These are phyloP conservation scores for Lasiommata megera DNA, from an alignment of 2,888 invertebrate species.

Conservation along the genomic window DNA sequence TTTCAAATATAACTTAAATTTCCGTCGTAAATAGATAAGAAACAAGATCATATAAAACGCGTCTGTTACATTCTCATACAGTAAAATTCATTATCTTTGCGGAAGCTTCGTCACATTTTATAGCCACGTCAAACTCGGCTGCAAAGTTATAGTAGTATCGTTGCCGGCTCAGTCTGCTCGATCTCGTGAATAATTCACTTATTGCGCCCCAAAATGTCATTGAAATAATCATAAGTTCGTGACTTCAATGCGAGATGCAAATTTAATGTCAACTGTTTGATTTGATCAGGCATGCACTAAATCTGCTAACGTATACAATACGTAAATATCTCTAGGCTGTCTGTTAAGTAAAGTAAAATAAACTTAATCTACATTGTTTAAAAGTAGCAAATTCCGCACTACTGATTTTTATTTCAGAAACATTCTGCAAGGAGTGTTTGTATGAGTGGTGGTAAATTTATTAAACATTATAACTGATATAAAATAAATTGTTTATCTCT, in stretches of 20 bases:
- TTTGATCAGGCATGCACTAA: constrained; percentile 46
- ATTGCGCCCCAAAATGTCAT: constrained; percentile 63
- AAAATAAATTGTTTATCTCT: no score
- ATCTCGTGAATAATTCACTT: constrained; percentile 32
- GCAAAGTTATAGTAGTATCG: constrained; percentile 20
- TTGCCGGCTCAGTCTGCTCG: constrained; percentile 11
- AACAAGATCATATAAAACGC: not conserved
- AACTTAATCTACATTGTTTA: no score
- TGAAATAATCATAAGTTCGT: constrained; percentile 69
- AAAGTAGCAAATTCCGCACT: no score
- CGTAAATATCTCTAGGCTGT: no score
- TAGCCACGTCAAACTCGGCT: constrained; percentile 10
- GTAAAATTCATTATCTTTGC: constrained; percentile 1
- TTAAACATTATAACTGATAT: no score
- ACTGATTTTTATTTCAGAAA: no score
- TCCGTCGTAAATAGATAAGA: not conserved
- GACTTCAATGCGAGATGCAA: constrained; percentile 66
- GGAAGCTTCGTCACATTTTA: constrained; percentile 4
- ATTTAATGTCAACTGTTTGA: constrained; percentile 67
- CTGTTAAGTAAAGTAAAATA: no score
- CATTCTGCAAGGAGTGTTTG: no score
- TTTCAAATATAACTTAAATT: not conserved
- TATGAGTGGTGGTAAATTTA: no score
- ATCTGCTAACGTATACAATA: no score
- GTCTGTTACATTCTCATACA: not conserved